Conservation (phyloP, 1,140 invertebrate species). For the Drosophila takahashii region DNA sequence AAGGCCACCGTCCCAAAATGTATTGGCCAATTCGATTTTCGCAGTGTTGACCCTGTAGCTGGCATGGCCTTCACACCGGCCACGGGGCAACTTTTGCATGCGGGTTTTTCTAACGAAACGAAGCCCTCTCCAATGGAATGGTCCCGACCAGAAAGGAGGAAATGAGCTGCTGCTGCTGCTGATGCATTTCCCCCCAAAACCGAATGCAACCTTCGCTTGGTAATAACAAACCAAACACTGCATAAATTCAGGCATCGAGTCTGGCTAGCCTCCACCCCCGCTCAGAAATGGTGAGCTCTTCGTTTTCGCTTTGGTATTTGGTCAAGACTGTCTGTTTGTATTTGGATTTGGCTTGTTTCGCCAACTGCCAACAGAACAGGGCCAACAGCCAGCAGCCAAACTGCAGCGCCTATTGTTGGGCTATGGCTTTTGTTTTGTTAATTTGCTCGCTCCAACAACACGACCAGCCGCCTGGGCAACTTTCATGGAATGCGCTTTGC, state of each 20-base stretch:
- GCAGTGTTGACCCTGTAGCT: slow-evolving; percentile 43
- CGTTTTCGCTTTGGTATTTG: slow-evolving; percentile 78
- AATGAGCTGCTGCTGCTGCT: slow-evolving; percentile 63
- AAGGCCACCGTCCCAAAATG: neutral
- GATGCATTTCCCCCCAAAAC: slow-evolving; percentile 23
- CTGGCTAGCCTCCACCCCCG: slow-evolving; percentile 2
- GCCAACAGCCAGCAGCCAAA: slow-evolving; percentile 7
- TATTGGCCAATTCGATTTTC: slow-evolving; percentile 11
- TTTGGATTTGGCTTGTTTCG: slow-evolving; percentile 54
- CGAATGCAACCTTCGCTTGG: slow-evolving; percentile 40
- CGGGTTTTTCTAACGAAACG: slow-evolving; percentile 67
- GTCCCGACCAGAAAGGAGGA: slow-evolving; percentile 34
- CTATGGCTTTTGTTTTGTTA: slow-evolving; percentile 75
- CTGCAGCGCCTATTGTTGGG: slow-evolving; percentile 60
- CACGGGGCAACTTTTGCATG: slow-evolving; percentile 64
- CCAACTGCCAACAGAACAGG: slow-evolving; percentile 45
- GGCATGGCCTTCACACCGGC: slow-evolving; percentile 72
- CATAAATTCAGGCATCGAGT: slow-evolving; percentile 78
- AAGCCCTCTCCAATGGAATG: slow-evolving; percentile 8
- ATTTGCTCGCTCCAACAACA: slow-evolving; percentile 61
- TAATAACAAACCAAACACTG: slow-evolving; percentile 82
- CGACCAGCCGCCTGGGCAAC: slow-evolving; percentile 28
- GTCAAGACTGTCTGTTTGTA: slow-evolving; percentile 65
- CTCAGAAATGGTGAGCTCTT: slow-evolving; percentile 45
- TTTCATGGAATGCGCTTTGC: slow-evolving; percentile 55